phyloP scores from a whole-genome alignment of 2,797 vertebrate genomes.

The Tokudaia tokunoshimensis region DNA sequence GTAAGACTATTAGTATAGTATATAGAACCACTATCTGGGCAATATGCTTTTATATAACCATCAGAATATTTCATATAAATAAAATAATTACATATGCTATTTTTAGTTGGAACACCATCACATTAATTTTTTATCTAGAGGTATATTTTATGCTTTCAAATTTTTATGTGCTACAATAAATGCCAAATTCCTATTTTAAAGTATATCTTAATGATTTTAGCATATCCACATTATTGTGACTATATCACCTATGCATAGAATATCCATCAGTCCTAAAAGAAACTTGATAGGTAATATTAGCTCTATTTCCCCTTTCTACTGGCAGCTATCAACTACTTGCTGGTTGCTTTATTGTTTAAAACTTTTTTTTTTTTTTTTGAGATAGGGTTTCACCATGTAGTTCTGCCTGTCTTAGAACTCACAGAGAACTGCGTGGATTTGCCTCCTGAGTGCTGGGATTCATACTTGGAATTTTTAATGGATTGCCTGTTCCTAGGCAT shows the following conservation, averaged over 20 bases:
- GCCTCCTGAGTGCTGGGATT: background rate
- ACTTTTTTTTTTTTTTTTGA: background rate
- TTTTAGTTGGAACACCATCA: constrained; percentile 23
- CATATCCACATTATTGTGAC: background rate
- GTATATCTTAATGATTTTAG: constrained; percentile 27
- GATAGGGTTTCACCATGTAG: background rate
- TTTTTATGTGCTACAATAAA: background rate
- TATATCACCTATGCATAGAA: background rate
- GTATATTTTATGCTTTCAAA: constrained; percentile 21
- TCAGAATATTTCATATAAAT: background rate
- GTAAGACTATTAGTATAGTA: background rate
- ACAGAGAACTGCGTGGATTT: background rate
- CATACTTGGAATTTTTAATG: background rate
- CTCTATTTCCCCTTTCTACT: background rate
- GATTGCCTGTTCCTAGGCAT: constrained; percentile 23
- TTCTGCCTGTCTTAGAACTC: background rate
- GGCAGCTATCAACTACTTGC: background rate
- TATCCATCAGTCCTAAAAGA: constrained; percentile 38
- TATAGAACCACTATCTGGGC: constrained; percentile 8
- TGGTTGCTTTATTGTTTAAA: background rate
- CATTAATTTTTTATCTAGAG: background rate
- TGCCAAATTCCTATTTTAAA: constrained; percentile 35
- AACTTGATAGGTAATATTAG: background rate
- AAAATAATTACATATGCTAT: background rate
- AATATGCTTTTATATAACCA: background rate